Base-by-base conservation (phyloP, 2,888 invertebrate genomes). In the Incurvaria masculella region DNA sequence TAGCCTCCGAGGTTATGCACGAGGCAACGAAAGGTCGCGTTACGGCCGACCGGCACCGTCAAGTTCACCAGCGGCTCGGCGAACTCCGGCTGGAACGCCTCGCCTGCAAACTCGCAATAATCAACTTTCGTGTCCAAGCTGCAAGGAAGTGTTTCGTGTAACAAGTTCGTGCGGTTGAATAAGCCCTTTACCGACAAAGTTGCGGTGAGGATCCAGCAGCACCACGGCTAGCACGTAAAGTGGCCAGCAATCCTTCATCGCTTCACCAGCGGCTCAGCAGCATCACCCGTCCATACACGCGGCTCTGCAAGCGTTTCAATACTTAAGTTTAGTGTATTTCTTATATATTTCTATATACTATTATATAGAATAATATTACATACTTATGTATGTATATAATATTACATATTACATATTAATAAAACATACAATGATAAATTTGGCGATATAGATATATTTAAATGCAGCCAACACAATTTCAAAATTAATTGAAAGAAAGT, bases 1-100 rank as follows among this genome's bases (percentile, higher is more conserved):
- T 89, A 94, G 65, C 92, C 91, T 55, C 92, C 93, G 59, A 94
- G 84, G 72, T 91, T 89, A 63, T 88, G 85, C 55, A 94, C 92
- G 63, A 88, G 84, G 72, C 94, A 94, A 65, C 88, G 89, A 72
- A 94, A 91, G 56, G 88, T 89, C 49, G 93, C 93, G 73, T 94
- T 94, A 61, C 94, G 82, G 57, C 93, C 93, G 51, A 92, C 82
- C 46, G 92, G 85, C 52, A 92, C 85, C 49, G 93, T 93, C 58
- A 93, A 81, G 78, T 94, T 94, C 51, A 86, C 82, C 64, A 94
- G 87, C 46, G 89, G 88, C 66, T 89, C 88, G 48, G 86, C 85
- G 64, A 94, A 94, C 69, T 92, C 91, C 21, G 89, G 89, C 64
- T 89, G 89, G 69, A 86, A 89, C 58, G 87, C 86, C 60, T 82